Evolutionary conservation across 2,888 invertebrate species (phyloP), one percentile per base, ranked within the genome.

Genomic region (Drosophila differens): DNA sequence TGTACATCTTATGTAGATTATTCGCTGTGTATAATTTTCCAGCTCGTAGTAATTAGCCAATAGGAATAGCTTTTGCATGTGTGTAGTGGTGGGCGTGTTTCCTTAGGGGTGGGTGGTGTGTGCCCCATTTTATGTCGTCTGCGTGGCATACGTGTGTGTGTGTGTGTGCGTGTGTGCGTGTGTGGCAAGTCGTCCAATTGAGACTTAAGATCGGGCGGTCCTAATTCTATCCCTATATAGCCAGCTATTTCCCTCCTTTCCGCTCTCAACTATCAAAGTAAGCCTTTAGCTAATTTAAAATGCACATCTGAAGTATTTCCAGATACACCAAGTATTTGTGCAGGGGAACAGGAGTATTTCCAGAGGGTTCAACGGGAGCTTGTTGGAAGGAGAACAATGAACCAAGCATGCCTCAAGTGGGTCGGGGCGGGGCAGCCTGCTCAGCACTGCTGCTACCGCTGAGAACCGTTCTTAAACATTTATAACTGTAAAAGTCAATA

Each of bases 1-100:
- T 73, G 79, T 70, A 71, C 71, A 79, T 79, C 82, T 79, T 80
- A 83, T 86, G 91, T 87, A 89, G 81, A 86, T 90, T 85, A 90
- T 81, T 89, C 74, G 74, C 71, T 74, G 87, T 74, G 79, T 75
- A 75, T 75, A 77, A 76, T 83, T 78, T 80, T 74, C 33, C 68
- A 70, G 77, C 71, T 74, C 71, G 81, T 74, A 78, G 90, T 86
- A 86, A 86, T 86, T 86, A 86, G 85, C 85, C 85, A 86, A 86
- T 86, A 86, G 89, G 91, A 91, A 91, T 81, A 79, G 91, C 79
- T 74, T 80, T 81, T 75, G 79, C 78, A 39, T 59, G 49, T 85
- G 69, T 85, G 69, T 68, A 81, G 75, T 81, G 80, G 81, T 78
- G 79, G 70, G 76, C 79, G 79, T 81, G 74, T 87, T 73, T 44